A percentile compares a stretch with the other conserved stretches of the same genome.
phyloP scores from a whole-genome alignment of 1,140 invertebrate genomes.

The Pseudobourletiella spinata region DNA sequence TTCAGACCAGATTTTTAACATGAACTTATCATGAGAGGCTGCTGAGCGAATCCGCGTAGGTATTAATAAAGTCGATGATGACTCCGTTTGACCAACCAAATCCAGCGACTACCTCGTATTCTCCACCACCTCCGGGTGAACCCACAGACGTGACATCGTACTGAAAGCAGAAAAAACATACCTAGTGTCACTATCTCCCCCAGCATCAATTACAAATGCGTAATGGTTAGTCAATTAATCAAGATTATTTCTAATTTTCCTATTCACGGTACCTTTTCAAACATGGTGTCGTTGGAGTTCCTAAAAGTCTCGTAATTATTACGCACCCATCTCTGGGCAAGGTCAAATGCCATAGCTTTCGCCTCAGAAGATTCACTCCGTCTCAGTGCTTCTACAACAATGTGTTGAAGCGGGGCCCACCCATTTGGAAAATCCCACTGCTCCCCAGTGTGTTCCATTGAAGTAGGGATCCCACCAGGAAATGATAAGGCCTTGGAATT shows the following conservation, averaged over 20 bases:
- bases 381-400: slow-evolving; percentile 68
- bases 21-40: too few relatives aligned
- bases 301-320: slow-evolving; percentile 66
- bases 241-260: too few relatives aligned
- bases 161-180: too few relatives aligned
- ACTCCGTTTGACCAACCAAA: slow-evolving; percentile 53
- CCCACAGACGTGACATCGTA: slow-evolving; percentile 64
- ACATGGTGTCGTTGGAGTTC: slow-evolving; percentile 54
- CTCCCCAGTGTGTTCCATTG: slow-evolving; percentile 56
- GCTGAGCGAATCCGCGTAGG: background rate
- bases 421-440: slow-evolving; percentile 62
- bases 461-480: slow-evolving; percentile 70
- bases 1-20: too few relatives aligned
- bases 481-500: slow-evolving; percentile 8
- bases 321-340: slow-evolving; percentile 69
- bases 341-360: slow-evolving; percentile 56
- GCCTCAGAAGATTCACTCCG: slow-evolving; percentile 55
- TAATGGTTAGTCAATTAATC: too few relatives aligned
- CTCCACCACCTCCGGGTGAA: slow-evolving; percentile 70
- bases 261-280: slow-evolving; percentile 91
- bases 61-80: background rate
- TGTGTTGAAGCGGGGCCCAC: slow-evolving; percentile 77
- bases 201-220: too few relatives aligned
- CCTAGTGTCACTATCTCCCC: too few relatives aligned
- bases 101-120: slow-evolving; percentile 77